A percentile compares a stretch with the other conserved stretches of the same genome.
phyloP scores from a whole-genome alignment of 1,140 invertebrate species.

The Euura saliciscinereae region DNA sequence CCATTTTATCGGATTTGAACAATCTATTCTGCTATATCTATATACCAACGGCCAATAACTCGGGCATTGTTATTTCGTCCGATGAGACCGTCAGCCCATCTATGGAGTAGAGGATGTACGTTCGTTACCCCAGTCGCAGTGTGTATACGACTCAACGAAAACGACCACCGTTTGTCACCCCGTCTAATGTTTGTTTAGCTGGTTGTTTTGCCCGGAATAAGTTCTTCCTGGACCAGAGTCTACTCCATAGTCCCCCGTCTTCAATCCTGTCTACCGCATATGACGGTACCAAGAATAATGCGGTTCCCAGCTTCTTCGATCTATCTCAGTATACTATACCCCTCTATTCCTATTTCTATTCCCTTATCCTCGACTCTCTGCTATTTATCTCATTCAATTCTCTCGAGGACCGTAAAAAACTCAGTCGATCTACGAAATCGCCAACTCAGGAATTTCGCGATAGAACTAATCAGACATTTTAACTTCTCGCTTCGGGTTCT shows the following conservation, averaged over 20 bases:
- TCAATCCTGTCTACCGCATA: background rate
- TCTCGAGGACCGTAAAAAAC: too few species aligned
- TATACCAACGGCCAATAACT: background rate
- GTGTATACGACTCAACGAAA: background rate
- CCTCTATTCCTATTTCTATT: background rate
- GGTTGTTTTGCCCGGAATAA: constrained; percentile 3
- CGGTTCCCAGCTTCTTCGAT: background rate
- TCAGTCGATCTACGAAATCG: too few species aligned
- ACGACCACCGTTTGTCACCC: background rate
- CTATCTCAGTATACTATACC: background rate
- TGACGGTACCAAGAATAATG: background rate
- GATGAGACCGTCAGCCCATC: background rate
- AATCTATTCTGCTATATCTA: background rate
- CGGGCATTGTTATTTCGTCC: constrained; percentile 2
- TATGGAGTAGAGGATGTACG: too few species aligned
- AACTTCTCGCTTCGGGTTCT: too few species aligned
- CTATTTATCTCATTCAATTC: too few species aligned
- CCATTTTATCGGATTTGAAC: background rate
- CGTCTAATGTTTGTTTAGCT: background rate
- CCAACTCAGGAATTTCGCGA: too few species aligned
- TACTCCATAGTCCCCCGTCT: background rate
- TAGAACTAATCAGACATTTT: too few species aligned
- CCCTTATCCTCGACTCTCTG: background rate
- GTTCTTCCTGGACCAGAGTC: background rate
- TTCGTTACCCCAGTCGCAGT: background rate